Evolutionary conservation across 2,113 vertebrate species (phyloP).

Genomic region (Petrocephalus zakoni): DNA sequence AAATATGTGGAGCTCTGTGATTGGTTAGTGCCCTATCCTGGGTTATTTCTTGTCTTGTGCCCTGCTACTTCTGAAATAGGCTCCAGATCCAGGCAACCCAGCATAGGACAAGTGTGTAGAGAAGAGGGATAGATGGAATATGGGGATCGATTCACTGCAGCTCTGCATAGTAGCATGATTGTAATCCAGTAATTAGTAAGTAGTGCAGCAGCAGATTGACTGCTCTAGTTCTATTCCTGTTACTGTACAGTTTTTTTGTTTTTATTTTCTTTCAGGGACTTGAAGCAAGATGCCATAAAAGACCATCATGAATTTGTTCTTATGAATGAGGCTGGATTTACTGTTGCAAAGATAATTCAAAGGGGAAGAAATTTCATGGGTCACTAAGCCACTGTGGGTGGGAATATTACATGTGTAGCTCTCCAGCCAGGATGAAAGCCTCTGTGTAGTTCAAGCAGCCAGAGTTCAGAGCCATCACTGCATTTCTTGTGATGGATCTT

Average conservation of each 20-base stretch:
- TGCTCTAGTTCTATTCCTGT: background rate
- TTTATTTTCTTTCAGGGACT: background rate
- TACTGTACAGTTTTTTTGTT: background rate
- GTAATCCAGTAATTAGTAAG: background rate
- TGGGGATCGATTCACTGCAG: background rate
- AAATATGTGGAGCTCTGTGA: background rate
- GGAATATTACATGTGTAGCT: background rate
- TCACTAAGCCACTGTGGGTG: background rate
- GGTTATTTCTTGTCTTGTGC: background rate
- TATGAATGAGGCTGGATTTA: background rate
- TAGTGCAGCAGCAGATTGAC: background rate
- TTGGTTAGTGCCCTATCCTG: background rate
- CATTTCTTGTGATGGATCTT: background rate
- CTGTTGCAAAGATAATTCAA: background rate
- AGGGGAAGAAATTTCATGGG: background rate
- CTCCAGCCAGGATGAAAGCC: background rate
- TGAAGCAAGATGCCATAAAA: background rate
- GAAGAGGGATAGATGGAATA: background rate
- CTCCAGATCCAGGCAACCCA: background rate
- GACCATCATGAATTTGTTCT: background rate
- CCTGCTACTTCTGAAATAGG: background rate
- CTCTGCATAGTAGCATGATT: background rate
- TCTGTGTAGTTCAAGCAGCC: background rate
- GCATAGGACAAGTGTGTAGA: background rate
- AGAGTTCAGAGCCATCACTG: background rate